Evolutionary conservation across 2,888 invertebrate genomes (phyloP), one percentile per base, ranked within the genome.

Genomic region (Melinopterus prodromus): DNA sequence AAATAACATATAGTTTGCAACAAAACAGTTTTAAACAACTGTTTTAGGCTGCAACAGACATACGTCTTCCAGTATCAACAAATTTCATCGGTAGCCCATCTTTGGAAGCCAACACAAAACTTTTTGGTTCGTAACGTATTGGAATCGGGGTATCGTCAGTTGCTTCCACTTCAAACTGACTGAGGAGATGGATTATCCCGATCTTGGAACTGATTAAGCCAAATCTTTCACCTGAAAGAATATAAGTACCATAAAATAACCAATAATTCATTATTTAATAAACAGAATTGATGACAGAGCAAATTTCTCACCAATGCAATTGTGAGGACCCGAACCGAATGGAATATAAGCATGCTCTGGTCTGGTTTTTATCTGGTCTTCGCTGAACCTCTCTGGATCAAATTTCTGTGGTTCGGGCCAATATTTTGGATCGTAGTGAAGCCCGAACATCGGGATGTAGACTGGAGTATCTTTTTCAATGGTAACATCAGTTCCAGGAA

Each of bases 341-440:
- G 85, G 85, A 16, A 85, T 80, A 77, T 85, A 85, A 7, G 79
- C 71, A 36, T 81, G 84, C 36, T 79, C 69, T 3, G 78, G 78
- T 35, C 82, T 81, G 4, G 79, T 69, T 14, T 78, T 77, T 12
- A 78, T 78, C 16, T 85, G 85, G 70, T 88, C 88, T 0, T 85
- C 85, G 0, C 80, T 83, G 84, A 89, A 89, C 72, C 89, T 82
- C 78, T 89, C 88, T 0, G 90, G 90, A 82, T 88, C 86, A 81
- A 89, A 90, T 78, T 84, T 84, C n/a, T 88, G 83, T 0, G 90
- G 89, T 76, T 90, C 86, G 0, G 88, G 87, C 81, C 86, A 90
- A 83, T 87, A 87, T 53, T 86, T 77, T 0, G 85, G 84, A 82
- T 90, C 88, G 70, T 85, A 85, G 76, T 90, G 90, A 14, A 90